Evolutionary conservation across 1,140 invertebrate species (phyloP), one percentile per base, ranked within the genome.

Genomic region (Drosophila ohnishii): DNA sequence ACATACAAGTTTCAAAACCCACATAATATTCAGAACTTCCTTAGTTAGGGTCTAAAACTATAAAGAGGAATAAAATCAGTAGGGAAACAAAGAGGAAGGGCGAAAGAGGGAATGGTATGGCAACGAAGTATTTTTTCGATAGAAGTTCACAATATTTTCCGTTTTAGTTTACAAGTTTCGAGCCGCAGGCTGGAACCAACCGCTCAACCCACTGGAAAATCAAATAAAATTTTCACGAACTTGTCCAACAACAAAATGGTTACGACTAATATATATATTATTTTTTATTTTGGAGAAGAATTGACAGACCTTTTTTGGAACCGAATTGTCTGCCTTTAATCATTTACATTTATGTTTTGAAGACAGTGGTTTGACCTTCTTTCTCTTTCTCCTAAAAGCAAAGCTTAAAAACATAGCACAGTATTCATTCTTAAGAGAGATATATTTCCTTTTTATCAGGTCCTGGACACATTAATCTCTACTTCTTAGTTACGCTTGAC

Each of bases 91-190:
- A 53, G 45, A 22, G 14, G n/a, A 19, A 34, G 13, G 19, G 22
- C 37, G 25, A 39, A n/a, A 10, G 10, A 10, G 16, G 34, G 34
- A 44, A 37, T 37, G 40, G n/a, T 16, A 51, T 16, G 11, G 59
- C 40, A 77, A 32, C 28, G 48, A 37, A 16, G 44, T 47, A 66
- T 75, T 71, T 78, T 64, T 69, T 73, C 71, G 63, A 87, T 76
- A 72, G 37, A 50, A 61, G 59, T 39, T 69, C 63, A 83, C 69
- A 87, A 80, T 83, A 83, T 87, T 87, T 83, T 75, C 63, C 62
- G 80, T 87, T 87, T 87, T 80, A 87, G 78, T 87, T 80, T 80
- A 74, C 83, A 76, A 86, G 47, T 69, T 75, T 82, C 28, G 47
- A 39, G 42, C 83, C 71, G 30, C 58, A 61, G 55, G 59, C 69